These are phyloP conservation scores for Parnassius apollo DNA, from an alignment of 2,888 invertebrate genomes.

Conservation along the genomic window DNA sequence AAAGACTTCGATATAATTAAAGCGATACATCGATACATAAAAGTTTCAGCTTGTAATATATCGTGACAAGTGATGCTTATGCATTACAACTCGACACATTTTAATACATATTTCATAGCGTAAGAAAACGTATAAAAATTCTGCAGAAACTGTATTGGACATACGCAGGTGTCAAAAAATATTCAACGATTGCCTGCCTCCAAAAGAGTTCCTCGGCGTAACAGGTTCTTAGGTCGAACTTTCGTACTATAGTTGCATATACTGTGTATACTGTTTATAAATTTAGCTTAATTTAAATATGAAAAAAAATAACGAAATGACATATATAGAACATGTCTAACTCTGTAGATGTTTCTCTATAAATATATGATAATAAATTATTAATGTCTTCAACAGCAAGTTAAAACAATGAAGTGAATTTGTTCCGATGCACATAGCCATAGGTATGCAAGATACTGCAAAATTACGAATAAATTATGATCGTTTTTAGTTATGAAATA, in stretches of 20 bases:
- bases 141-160: slow-evolving; percentile 23
- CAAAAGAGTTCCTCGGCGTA: slow-evolving; percentile 1
- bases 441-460: no score
- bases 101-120: slow-evolving; percentile 26
- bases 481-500: no score
- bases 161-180: slow-evolving; percentile 25
- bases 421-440: no score
- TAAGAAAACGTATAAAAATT: slow-evolving; percentile 20
- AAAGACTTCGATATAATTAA: slow-evolving; percentile 3
- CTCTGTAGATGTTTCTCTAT: no score
- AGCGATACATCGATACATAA: slow-evolving; percentile 17
- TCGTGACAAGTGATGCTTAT: slow-evolving; percentile 24
- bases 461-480: no score
- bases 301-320: not conserved
- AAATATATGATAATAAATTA: no score
- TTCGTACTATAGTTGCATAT: not conserved
- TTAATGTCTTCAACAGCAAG: no score
- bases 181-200: slow-evolving; percentile 17
- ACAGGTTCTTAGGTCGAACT: slow-evolving; percentile 15
- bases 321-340: no score
- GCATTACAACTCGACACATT: slow-evolving; percentile 21
- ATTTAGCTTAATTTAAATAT: not conserved
- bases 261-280: slow-evolving; percentile 5
- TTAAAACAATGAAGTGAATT: no score
- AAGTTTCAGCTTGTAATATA: slow-evolving; percentile 21